Evolutionary conservation across 1,140 invertebrate species (phyloP).

Genomic region (Papilio xuthus): DNA sequence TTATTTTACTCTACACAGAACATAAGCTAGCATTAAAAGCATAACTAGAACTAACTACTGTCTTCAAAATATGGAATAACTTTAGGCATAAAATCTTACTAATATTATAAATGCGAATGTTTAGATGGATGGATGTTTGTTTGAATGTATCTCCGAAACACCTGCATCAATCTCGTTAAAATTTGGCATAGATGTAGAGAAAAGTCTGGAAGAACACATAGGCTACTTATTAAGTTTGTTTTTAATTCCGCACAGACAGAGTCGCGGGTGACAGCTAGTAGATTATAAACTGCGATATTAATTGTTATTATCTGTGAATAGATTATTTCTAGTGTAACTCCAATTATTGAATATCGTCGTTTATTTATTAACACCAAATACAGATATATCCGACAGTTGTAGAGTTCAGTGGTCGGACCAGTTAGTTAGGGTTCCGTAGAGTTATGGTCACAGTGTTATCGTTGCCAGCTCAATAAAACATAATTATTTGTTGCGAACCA

Average conservation of each 20-base stretch:
- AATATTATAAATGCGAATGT: too few relatives aligned
- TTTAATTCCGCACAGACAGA: too few relatives aligned
- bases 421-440: conserved; percentile 56
- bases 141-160: too few relatives aligned
- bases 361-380: conserved; percentile 56
- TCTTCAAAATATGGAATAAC: too few relatives aligned
- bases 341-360: conserved; percentile 47
- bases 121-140: too few relatives aligned
- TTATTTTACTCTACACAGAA: background rate
- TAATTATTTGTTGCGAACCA: conserved; percentile 77
- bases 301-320: background rate
- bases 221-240: too few relatives aligned
- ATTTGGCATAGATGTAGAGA: too few relatives aligned
- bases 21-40: background rate
- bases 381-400: conserved; percentile 52
- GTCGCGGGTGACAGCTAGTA: too few relatives aligned
- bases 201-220: too few relatives aligned
- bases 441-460: conserved; percentile 70
- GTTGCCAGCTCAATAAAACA: conserved; percentile 70
- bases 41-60: background rate
- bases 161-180: too few relatives aligned
- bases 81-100: too few relatives aligned
- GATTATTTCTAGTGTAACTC: conserved; percentile 37
- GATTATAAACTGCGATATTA: background rate
- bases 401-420: conserved; percentile 50